Percentiles rank a stretch among this genome's conserved stretches.
Conservation (phyloP, 1,140 invertebrate species). For the Heliothis subflexa region DNA sequence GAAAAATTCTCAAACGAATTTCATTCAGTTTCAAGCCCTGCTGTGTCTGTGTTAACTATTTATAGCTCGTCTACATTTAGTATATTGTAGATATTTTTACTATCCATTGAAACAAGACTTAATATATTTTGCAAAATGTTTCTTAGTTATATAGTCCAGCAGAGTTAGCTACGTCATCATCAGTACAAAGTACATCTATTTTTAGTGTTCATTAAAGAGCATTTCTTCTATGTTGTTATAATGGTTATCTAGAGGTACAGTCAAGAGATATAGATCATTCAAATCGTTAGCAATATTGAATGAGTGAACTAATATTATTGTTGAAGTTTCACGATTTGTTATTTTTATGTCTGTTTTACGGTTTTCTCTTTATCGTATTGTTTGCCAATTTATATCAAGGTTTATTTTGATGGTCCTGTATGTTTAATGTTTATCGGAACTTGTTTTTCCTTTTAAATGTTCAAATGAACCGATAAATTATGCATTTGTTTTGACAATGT, state of each 20-base stretch:
- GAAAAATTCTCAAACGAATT: too few species aligned
- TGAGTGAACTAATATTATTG: conserved; percentile 17
- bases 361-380: not conserved
- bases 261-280: not conserved
- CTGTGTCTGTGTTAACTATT: not conserved
- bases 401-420: not conserved
- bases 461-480: not conserved
- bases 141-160: not conserved
- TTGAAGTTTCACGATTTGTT: conserved; percentile 32
- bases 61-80: not conserved
- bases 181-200: not conserved
- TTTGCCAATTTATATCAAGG: conserved; percentile 20
- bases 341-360: conserved; percentile 26
- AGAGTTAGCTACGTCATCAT: not conserved
- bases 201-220: not conserved
- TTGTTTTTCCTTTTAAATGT: not conserved
- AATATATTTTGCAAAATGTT: not conserved
- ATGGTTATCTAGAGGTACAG: not conserved
- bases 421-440: not conserved
- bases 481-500: too few species aligned
- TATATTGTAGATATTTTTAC: not conserved
- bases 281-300: not conserved
- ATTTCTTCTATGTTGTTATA: not conserved
- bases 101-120: not conserved
- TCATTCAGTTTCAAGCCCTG: conserved; percentile 12